Conservation (phyloP, 2,113 vertebrate genomes). For the Formicarius rufipectus region DNA sequence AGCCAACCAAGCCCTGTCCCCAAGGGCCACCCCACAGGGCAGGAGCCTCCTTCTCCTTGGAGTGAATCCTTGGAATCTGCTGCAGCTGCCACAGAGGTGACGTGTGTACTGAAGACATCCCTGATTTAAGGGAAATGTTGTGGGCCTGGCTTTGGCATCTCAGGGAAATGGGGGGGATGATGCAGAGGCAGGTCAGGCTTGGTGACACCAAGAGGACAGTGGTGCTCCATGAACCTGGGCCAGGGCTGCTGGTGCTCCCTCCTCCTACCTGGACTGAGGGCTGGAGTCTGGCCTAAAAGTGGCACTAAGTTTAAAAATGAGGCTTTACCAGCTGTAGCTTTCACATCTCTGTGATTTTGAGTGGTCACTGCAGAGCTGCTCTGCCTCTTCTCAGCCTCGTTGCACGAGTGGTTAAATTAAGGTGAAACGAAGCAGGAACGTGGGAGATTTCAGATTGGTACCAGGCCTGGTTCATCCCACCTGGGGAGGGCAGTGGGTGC, state of each 20-base stretch:
- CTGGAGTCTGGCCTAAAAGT: background rate
- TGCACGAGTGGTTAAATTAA: accelerated
- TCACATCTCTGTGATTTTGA: background rate
- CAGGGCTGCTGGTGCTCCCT: background rate
- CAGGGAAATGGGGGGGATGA: background rate
- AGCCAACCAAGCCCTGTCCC: background rate
- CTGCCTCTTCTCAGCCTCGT: background rate
- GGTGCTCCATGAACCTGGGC: accelerated
- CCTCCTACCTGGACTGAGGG: background rate
- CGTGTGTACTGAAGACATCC: background rate
- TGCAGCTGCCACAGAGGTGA: background rate
- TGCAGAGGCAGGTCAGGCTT: background rate
- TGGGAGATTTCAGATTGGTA: background rate
- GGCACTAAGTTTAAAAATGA: background rate
- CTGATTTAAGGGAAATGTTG: accelerated
- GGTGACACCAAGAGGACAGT: accelerated
- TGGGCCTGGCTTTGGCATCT: background rate
- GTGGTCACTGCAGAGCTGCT: background rate
- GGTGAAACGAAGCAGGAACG: background rate
- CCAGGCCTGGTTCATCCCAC: background rate
- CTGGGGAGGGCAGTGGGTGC: background rate
- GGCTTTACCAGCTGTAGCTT: background rate
- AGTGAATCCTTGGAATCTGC: background rate
- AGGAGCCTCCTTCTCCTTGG: background rate
- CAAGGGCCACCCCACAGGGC: background rate